These are phyloP conservation scores for Lipophrys pholis DNA, from an alignment of 2,113 vertebrate genomes.

Conservation along the genomic window DNA sequence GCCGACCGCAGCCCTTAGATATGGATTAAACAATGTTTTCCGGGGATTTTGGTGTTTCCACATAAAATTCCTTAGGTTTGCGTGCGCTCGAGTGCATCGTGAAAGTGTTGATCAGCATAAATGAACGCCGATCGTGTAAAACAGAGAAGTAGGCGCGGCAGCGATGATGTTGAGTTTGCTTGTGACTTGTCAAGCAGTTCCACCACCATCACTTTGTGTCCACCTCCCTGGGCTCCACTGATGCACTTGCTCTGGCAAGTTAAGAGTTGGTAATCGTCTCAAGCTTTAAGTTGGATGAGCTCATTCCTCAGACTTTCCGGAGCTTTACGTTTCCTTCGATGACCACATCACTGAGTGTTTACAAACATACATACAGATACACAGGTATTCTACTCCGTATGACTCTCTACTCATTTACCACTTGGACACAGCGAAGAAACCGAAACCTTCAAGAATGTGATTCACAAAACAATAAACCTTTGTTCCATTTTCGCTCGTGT, in stretches of 20 bases:
- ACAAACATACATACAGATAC: conserved; percentile 30
- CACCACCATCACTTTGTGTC: conserved; percentile 48
- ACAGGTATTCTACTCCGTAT: conserved; percentile 29
- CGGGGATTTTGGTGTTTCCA: conserved; percentile 48
- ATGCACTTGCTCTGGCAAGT: conserved; percentile 53
- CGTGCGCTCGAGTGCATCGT: neutral
- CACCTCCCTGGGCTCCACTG: conserved; percentile 51
- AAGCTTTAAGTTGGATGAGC: conserved; percentile 73
- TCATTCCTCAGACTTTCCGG: conserved; percentile 67
- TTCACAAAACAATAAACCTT: conserved; percentile 1
- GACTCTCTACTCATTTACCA: no score
- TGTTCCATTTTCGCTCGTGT: no score
- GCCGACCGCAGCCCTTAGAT: conserved; percentile 46
- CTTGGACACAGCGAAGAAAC: neutral
- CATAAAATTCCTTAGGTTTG: conserved; percentile 21
- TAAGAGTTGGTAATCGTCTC: conserved; percentile 68
- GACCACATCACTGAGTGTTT: conserved; percentile 66
- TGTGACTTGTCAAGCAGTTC: conserved; percentile 64
- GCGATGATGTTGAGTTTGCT: conserved; percentile 38
- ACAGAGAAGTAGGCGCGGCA: neutral
- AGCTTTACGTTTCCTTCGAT: conserved; percentile 63
- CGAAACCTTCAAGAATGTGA: conserved; percentile 33
- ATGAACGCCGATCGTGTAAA: neutral
- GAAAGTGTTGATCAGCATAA: neutral
- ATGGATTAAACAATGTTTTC: conserved; percentile 51